Percentiles rank a stretch among this genome's conserved stretches.
phyloP scores from a whole-genome alignment of 2,797 vertebrate species.

The Neomorphus geoffroyi region DNA sequence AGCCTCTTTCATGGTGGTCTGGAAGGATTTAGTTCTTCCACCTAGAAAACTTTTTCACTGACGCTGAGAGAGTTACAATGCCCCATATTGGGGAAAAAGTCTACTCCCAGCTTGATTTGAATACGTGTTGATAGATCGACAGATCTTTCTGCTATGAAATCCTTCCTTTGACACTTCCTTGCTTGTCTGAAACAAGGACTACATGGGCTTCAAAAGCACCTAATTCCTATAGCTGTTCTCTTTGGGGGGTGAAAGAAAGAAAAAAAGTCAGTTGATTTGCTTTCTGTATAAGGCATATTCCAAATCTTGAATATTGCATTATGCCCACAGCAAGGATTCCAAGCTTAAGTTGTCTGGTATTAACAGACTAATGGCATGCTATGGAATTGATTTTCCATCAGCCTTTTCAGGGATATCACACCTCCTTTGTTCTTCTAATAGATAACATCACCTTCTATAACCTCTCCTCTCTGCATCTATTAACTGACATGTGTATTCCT shows the following conservation, averaged over 20 bases:
- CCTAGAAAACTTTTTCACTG: slow-evolving; percentile 39
- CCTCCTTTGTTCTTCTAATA: slow-evolving; percentile 58
- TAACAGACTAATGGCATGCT: slow-evolving; percentile 46
- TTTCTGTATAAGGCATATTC: background rate
- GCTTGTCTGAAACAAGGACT: background rate
- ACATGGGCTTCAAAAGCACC: background rate
- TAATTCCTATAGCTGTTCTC: background rate
- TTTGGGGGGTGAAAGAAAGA: background rate
- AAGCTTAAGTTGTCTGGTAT: slow-evolving; percentile 44
- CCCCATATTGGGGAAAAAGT: slow-evolving; percentile 1
- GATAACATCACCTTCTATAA: slow-evolving; percentile 32
- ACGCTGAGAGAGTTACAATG: slow-evolving; percentile 62
- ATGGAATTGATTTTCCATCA: slow-evolving; percentile 54
- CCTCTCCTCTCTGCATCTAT: background rate
- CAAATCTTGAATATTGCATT: slow-evolving; percentile 15
- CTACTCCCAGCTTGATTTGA: slow-evolving; percentile 58
- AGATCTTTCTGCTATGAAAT: slow-evolving; percentile 40
- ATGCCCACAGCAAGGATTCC: background rate
- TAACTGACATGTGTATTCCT: background rate
- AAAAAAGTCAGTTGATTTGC: background rate
- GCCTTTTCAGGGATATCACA: slow-evolving; percentile 24
- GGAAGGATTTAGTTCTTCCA: slow-evolving; percentile 69
- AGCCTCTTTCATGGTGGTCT: slow-evolving; percentile 64
- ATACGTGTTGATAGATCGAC: slow-evolving; percentile 55
- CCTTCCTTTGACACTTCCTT: background rate